Percentiles rank a stretch among this genome's conserved stretches.
phyloP scores from a whole-genome alignment of 2,797 vertebrate species.

The Pelodytes ibericus region DNA sequence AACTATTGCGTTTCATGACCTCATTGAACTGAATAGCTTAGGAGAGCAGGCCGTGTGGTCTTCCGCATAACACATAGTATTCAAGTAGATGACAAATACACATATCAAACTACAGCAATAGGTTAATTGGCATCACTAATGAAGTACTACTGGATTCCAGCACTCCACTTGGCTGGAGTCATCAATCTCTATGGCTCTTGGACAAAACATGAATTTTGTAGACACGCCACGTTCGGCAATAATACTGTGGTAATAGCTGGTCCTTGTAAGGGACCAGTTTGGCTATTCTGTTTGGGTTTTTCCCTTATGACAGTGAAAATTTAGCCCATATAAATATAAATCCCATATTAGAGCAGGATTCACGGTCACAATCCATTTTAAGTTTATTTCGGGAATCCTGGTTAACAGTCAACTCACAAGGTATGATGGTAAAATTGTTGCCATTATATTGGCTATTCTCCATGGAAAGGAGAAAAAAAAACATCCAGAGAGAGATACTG shows the following conservation, averaged over 20 bases:
- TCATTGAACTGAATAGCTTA: no score
- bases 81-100: not conserved
- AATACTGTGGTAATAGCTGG: not conserved
- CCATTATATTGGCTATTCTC: not conserved
- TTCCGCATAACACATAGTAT: not conserved
- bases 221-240: not conserved
- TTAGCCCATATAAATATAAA: not conserved
- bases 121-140: not conserved
- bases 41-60: not conserved
- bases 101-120: not conserved
- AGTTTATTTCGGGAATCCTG: not conserved
- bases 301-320: not conserved
- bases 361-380: not conserved
- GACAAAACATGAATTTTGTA: constrained; percentile 1
- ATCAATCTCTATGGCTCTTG: not conserved
- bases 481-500: not conserved
- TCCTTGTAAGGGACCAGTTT: not conserved
- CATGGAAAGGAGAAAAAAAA: not conserved
- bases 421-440: not conserved
- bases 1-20: no score
- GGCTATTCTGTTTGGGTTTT: not conserved
- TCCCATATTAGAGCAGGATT: not conserved
- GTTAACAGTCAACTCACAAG: not conserved
- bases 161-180: constrained; percentile 4
- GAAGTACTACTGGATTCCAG: not conserved